These are phyloP conservation scores for Sylvia atricapilla DNA, from an alignment of 2,113 vertebrate genomes.

Conservation along the genomic window DNA sequence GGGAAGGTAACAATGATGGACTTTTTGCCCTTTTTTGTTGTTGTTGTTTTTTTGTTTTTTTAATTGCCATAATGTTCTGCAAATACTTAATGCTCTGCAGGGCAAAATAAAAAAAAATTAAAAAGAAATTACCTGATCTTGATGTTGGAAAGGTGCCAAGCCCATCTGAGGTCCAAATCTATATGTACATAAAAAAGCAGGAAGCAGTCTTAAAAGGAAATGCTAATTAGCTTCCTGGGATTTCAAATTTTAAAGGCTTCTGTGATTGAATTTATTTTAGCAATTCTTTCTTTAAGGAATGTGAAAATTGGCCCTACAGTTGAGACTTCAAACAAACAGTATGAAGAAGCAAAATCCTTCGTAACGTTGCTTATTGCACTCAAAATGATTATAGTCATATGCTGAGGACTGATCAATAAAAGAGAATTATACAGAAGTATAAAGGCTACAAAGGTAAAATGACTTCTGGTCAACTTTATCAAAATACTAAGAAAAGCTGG, in stretches of 20 bases:
- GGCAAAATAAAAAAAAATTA: background rate
- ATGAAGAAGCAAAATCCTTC: constrained; percentile 36
- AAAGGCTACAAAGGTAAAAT: constrained; percentile 29
- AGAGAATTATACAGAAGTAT: constrained; percentile 27
- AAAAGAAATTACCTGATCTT: constrained; percentile 43
- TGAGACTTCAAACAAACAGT: constrained; percentile 61
- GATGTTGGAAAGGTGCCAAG: constrained; percentile 58
- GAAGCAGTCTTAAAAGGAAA: constrained; percentile 75
- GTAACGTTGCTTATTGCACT: constrained; percentile 36
- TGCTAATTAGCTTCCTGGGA: constrained; percentile 76
- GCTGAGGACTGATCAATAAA: constrained; percentile 3
- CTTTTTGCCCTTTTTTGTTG: background rate
- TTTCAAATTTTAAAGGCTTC: constrained; percentile 76
- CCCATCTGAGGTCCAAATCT: constrained; percentile 65
- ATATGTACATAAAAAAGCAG: constrained; percentile 70
- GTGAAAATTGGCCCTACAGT: constrained; percentile 63
- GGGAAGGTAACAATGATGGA: accelerated
- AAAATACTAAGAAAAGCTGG: background rate
- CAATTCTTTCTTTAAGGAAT: constrained; percentile 68
- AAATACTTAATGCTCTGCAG: background rate
- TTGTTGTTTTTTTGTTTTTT: background rate
- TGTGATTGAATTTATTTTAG: constrained; percentile 69
- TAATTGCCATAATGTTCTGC: background rate
- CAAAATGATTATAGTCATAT: background rate
- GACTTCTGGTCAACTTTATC: constrained; percentile 38